Evolutionary conservation across 2,888 invertebrate species (phyloP), one percentile per base, ranked within the genome.

Genomic region (Apeira syringaria): DNA sequence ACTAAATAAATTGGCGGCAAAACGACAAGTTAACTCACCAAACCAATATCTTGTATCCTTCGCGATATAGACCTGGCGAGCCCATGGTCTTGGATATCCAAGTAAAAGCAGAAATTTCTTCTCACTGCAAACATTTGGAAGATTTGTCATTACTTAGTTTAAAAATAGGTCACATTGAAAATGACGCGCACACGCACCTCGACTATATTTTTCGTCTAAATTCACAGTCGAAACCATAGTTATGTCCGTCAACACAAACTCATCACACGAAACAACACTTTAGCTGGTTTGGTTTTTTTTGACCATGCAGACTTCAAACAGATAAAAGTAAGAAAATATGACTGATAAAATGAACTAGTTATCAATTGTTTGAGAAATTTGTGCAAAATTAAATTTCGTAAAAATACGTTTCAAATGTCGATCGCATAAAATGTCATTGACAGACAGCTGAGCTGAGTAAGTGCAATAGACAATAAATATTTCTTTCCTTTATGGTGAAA

Each of bases 21-120:
- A 49, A 44, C 8, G 37, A 24, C 31, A 38, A 47, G 17, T 27
- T 39, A 47, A 61, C 94, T 93, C 83, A 94, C 94, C 83, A 94
- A 93, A 56, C 95, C 95, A 78, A 95, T 91, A 63, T 93, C 91
- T 73, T 93, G 93, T 61, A 95, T 92, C 75, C 92, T 93, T 53
- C 91, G 87, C 64, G 94, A 94, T 80, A 95, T 80, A 57, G 92
- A 93, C 64, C 91, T 86, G 49, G 92, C 90, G 40, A 92, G 79
- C 59, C 91, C 91, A 86, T 93, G 92, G 67, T 94, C 94, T 84
- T 94, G 93, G 63, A 95, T 91, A 73, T 95, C 94, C 91, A 95
- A 91, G 80, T 94, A 95, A 87, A 95, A 94, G 73, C 91, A 93
- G 69, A 93, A 93, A 77, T 93, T 92, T 64, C 91, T 91, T 73